phyloP scores from a whole-genome alignment of 2,797 vertebrate genomes.

The Lithobates pipiens region DNA sequence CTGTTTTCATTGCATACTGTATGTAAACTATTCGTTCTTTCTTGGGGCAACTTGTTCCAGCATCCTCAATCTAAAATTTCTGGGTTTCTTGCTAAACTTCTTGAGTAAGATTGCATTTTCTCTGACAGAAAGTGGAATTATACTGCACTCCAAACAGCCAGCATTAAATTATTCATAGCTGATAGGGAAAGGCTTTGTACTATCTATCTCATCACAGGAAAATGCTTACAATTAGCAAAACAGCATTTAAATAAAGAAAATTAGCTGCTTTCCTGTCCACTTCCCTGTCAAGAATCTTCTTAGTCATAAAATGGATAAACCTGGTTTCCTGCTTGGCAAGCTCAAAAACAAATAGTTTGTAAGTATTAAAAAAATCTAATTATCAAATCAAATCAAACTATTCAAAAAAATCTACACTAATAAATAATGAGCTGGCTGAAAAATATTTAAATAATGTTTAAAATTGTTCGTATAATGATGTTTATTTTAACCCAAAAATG shows the following conservation, averaged over 20 bases:
- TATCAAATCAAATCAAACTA: no score
- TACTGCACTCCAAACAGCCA: constrained; percentile 51
- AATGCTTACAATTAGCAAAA: constrained; percentile 60
- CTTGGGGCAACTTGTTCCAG: neutral
- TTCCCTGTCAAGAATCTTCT: constrained; percentile 18
- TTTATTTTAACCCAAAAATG: no score
- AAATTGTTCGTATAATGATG: no score
- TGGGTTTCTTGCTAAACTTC: constrained; percentile 38
- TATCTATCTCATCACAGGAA: constrained; percentile 55
- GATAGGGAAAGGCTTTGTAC: constrained; percentile 57
- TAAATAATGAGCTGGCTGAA: neutral
- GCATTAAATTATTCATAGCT: constrained; percentile 64
- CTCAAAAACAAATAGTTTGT: neutral
- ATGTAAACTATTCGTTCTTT: neutral
- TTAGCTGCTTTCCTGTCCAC: neutral
- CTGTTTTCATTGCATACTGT: no score
- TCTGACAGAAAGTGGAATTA: constrained; percentile 56
- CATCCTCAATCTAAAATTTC: constrained; percentile 41
- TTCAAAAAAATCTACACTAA: neutral
- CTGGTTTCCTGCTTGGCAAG: constrained; percentile 4
- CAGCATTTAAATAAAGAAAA: constrained; percentile 60
- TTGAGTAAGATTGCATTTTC: constrained; percentile 53
- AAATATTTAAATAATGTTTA: constrained; percentile 9
- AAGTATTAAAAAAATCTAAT: neutral
- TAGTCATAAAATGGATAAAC: constrained; percentile 9